Evolutionary conservation across 2,113 vertebrate species (phyloP).

Genomic region (Brevimyrus niger): DNA sequence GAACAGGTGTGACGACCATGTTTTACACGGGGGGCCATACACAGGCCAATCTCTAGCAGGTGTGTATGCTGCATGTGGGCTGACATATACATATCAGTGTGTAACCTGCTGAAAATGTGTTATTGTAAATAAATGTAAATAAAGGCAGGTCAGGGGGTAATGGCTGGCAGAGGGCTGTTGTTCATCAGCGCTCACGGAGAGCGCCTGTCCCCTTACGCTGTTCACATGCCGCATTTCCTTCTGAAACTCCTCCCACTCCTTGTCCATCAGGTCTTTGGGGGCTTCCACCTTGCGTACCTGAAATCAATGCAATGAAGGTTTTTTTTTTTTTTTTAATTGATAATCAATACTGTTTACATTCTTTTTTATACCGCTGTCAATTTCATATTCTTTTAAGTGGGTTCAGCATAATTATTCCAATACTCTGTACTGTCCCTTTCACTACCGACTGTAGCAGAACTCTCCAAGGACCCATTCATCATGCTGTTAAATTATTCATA

Average conservation of each 20-base stretch:
- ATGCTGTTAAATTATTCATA: background rate
- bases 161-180: background rate
- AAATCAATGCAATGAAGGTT: background rate
- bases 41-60: background rate
- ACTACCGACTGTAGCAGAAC: background rate
- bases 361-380: background rate
- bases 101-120: background rate
- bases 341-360: background rate
- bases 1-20: background rate
- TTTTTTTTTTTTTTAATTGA: background rate
- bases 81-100: background rate
- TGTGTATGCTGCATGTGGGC: background rate
- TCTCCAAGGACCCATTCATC: background rate
- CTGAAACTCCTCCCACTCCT: conserved; percentile 98
- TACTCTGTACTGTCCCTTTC: background rate
- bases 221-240: conserved; percentile 93
- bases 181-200: background rate
- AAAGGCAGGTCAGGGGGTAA: background rate
- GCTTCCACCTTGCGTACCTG: conserved; percentile 90
- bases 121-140: background rate
- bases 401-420: background rate
- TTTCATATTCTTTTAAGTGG: background rate
- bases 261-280: conserved; percentile 94
- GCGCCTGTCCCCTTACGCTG: conserved; percentile 54
- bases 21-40: background rate